phyloP scores from a whole-genome alignment of 2,888 invertebrate species.

The Alsophila aescularia region DNA sequence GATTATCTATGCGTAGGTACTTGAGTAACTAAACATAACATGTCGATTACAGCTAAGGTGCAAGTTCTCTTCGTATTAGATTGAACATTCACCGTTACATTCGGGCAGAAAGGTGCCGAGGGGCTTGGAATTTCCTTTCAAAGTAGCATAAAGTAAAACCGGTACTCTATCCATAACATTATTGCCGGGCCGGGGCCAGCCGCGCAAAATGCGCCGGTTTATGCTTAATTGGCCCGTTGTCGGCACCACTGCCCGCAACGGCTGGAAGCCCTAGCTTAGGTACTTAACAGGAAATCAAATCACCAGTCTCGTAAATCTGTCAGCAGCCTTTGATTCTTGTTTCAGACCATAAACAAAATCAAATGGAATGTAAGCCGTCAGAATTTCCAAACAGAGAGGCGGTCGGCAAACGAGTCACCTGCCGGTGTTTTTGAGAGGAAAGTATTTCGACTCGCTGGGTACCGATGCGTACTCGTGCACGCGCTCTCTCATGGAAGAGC shows the following conservation, averaged over 20 bases:
- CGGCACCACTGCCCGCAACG: neutral
- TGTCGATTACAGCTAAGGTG: neutral
- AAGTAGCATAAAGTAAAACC: constrained; percentile 19
- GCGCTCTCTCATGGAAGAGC: too few relatives aligned
- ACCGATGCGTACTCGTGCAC: neutral
- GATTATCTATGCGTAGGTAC: too few relatives aligned
- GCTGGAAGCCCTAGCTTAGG: neutral
- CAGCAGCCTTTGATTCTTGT: neutral
- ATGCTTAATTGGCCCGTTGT: constrained; percentile 8
- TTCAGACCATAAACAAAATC: neutral
- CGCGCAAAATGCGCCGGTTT: constrained; percentile 1
- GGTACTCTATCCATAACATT: constrained; percentile 16
- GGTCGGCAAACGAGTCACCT: neutral
- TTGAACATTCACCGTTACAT: constrained; percentile 30
- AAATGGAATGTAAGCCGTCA: neutral
- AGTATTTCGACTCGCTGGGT: neutral
- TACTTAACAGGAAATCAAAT: neutral
- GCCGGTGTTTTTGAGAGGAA: neutral
- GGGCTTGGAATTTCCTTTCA: constrained; percentile 29
- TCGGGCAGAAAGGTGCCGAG: constrained; percentile 29
- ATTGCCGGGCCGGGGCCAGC: neutral
- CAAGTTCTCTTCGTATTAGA: constrained; percentile 1
- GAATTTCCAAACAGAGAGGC: neutral
- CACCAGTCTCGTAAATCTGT: neutral
- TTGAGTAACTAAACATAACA: too few relatives aligned